Evolutionary conservation across 2,113 vertebrate genomes (phyloP), one percentile per base, ranked within the genome.

Genomic region (Agapornis roseicollis): DNA sequence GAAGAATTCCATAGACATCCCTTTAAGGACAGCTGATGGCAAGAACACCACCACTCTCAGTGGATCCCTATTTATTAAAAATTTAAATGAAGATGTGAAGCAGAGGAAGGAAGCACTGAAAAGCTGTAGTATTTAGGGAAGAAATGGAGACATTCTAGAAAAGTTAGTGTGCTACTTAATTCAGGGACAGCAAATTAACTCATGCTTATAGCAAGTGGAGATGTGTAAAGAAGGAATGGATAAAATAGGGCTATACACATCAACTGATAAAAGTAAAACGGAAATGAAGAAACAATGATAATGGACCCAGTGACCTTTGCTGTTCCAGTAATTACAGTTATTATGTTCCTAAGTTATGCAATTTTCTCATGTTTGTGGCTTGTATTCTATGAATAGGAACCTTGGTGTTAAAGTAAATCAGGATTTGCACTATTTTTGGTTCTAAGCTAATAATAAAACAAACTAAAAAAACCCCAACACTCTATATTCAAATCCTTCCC

Each of bases 391-490:
- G 88, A 94, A 94, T 23, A 71, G 94, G 91, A 87, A 81, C 74
- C 74, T 96, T 88, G 89, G 86, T 87, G 70, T 88, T 90, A 80
- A 95, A 95, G 97, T 81, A 95, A 96, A 94, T 80, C 88, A 70
- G 86, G 86, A 92, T 85, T 95, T 72, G 82, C 2, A 42, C 78
- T 97, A 95, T 97, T 98, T 97, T 93, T 91, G 88, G 93, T 95
- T 93, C 88, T 84, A 94, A 96, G 91, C 96, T 94, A 96, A 94
- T 97, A 98, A 98, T 97, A 96, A 97, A 96, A 90, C 94, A 92
- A 95, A 90, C 80, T 39, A 93, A 95, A 96, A 91, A 89, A 1
- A 12, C 15, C 0, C 41, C 71, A 70, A 74, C 64, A 82, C 65
- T 93, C 83, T 89, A 84, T 56, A 90, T 86, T 88, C 91, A 63